Base-by-base conservation (phyloP, 2,797 vertebrate species). In the Halcyon smyrnensis region DNA sequence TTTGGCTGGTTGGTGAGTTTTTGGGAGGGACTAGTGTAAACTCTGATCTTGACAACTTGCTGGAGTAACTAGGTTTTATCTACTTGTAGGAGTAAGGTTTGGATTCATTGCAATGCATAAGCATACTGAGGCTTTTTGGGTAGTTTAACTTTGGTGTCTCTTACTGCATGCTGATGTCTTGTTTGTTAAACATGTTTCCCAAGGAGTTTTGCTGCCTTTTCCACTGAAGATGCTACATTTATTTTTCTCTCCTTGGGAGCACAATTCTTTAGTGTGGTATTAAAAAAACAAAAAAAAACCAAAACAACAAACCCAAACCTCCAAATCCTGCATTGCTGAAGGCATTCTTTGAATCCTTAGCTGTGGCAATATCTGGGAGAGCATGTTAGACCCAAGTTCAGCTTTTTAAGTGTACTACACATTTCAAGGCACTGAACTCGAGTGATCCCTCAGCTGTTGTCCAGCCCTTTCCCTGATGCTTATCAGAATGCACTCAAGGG, bases 401-500 rank as follows among this genome's bases (percentile, higher is more conserved):
- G 10, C 32, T 91, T 41, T 27, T 50, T 41, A 65, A 73, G 30
- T 10, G 19, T 24, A 14, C 27, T 78, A 0, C 10, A 8, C 16
- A 8, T 36, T 73, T 93, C 46, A 84, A 90, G 68, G 41, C 70
- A 32, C 12, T 95, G 65, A 91, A 77, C 63, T 77, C 65, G 15
- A 65, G 8, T 79, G 41, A 27, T 75, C 84, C 20, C 5, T 71
- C 50, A 69, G 28, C 68, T 62, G 27, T 59, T 63, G 60, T 39
- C 32, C 46, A 57, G 30, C 87, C 25, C 23, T 64, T 57, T 93
- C 62, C 27, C 21, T 75, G 57, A 48, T 79, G 15, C 8, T n/a
- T 39, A 82, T 13, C 50, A 89, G 50, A 83, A 96, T 21, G 67
- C 32, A 88, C 56, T 88, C 83, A 90, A 97, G 96, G 91, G 36